Base-by-base conservation (phyloP, 1,140 invertebrate species). In the Rhagoletis zephyria region DNA sequence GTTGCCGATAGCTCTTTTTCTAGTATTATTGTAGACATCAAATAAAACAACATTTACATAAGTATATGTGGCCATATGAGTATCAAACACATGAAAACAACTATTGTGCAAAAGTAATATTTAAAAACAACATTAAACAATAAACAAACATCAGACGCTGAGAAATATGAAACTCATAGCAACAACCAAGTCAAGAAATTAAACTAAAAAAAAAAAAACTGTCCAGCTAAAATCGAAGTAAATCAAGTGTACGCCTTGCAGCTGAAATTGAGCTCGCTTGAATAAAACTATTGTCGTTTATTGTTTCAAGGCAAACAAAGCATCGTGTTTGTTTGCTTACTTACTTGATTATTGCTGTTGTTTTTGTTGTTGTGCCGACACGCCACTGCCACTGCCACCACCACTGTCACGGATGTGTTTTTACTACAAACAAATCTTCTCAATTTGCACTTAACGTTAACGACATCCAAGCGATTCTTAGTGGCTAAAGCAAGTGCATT, bases 231-330 rank as follows among this genome's bases (percentile, higher is more conserved):
- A 67, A 67, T 67, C n/a, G 40, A 67, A 19, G 30, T 19, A 67
- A 67, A 67, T 30, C 1, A 67, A 19, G 16, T 59, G 51, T 48
- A n/a, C 10, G 48, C 30, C 30, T 59, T 81, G 2, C 48, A 10
- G 42, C 40, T 74, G 67, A 12, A 16, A 16, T n/a, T 45, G 4
- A n/a, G 4, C 4, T 77, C 56, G 48, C 42, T 81, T 81, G 48
- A 48, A 81, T 81, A 81, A 81, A 81, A 81, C 74, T 56, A 81
- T 81, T 9, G 48, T 16, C 48, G 74, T 42, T 19, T 81, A 81
- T 81, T 81, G 45, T 81, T 81, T 30, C 19, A n/a, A 81, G 74
- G 3, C 74, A 81, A 81, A 81, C 74, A 81, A 81, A 81, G 74
- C 74, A 7, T 1, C 19, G 2, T 59, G 16, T 81, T 56, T 81